Evolutionary conservation across 2,113 vertebrate genomes (phyloP).

Genomic region (Neogobius melanostomus): DNA sequence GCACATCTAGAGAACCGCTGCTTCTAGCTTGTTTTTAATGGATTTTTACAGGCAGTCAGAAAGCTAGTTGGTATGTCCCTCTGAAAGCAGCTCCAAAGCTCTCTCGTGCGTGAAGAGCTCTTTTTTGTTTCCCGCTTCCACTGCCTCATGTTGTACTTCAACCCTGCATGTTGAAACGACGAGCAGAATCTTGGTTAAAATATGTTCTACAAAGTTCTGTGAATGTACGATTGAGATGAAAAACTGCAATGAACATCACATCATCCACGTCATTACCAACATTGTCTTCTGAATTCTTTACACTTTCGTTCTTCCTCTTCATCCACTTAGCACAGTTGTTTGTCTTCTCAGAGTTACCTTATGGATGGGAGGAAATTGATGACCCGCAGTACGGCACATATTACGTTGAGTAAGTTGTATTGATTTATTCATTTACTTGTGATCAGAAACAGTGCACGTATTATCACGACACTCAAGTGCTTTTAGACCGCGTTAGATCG

Average conservation of each 20-base stretch:
- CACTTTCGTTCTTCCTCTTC: neutral
- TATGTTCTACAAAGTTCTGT: neutral
- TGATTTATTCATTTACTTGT: constrained; percentile 19
- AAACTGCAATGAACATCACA: neutral
- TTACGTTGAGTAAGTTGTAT: constrained; percentile 93
- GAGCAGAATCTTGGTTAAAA: constrained; percentile 31
- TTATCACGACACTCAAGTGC: constrained; percentile 2
- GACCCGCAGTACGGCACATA: constrained; percentile 97
- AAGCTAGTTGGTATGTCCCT: constrained; percentile 49
- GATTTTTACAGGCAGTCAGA: constrained; percentile 55
- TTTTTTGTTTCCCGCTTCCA: constrained; percentile 27
- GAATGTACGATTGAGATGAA: neutral
- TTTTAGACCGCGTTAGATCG: constrained; percentile 19
- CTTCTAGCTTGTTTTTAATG: constrained; percentile 70
- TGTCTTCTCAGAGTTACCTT: constrained; percentile 87
- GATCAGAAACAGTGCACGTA: constrained; percentile 3
- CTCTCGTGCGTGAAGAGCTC: constrained; percentile 56
- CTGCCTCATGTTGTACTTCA: constrained; percentile 42
- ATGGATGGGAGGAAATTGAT: constrained; percentile 98
- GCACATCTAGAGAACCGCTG: constrained; percentile 37
- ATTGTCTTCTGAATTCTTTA: neutral
- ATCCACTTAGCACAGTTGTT: constrained; percentile 6
- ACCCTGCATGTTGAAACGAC: constrained; percentile 39
- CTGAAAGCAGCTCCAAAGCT: constrained; percentile 56
- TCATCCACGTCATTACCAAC: neutral